Evolutionary conservation across 2,797 vertebrate genomes (phyloP).

Genomic region (Bovichtus variegatus): DNA sequence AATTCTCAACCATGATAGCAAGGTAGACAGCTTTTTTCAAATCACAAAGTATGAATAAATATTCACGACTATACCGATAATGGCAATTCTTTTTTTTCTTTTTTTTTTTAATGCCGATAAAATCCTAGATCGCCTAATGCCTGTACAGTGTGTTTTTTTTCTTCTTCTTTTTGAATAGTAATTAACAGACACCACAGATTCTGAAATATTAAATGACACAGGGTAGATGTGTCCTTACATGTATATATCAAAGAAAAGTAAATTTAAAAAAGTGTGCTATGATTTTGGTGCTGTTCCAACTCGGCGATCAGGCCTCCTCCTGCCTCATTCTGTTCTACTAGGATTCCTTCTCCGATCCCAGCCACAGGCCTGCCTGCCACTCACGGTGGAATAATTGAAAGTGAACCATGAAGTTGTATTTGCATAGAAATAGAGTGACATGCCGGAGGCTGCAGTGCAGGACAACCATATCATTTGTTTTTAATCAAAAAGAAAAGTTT

Average conservation of each 20-base stretch:
- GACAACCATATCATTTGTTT: constrained; percentile 86
- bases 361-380: constrained; percentile 70
- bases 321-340: constrained; percentile 60
- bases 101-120: no score
- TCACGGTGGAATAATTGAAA: constrained; percentile 83
- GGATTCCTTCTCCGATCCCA: constrained; percentile 58
- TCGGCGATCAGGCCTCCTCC: constrained; percentile 40
- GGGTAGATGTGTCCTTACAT: background rate
- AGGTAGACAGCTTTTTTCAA: no score
- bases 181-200: background rate
- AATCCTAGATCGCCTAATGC: no score
- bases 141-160: background rate
- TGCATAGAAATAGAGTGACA: constrained; percentile 97
- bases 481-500: constrained; percentile 86
- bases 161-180: no score
- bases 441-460: constrained; percentile 79
- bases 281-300: constrained; percentile 55
- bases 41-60: no score
- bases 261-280: constrained; percentile 46
- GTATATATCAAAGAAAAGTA: constrained; percentile 46
- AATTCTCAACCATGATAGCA: no score
- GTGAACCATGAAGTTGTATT: constrained; percentile 96
- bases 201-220: constrained; percentile 3
- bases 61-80: no score
- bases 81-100: no score